A percentile compares a stretch with the other conserved stretches of the same genome.
Evolutionary conservation across 2,888 invertebrate genomes (phyloP).

Genomic region (Eristalis pertinax): DNA sequence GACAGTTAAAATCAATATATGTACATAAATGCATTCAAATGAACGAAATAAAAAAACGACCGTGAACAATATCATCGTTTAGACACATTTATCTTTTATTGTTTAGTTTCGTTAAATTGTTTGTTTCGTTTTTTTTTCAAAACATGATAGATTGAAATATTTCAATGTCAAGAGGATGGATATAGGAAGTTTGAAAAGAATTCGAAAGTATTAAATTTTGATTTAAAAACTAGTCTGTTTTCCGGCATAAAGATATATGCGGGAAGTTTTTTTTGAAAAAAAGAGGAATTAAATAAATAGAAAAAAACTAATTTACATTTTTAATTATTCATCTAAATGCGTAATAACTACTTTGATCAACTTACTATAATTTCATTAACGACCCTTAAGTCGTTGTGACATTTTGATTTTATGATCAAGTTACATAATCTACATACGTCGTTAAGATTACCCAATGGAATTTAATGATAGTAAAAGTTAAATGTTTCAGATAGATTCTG

Average conservation of each 20-base stretch:
- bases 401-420: background rate
- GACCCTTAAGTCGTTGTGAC: constrained; percentile 17
- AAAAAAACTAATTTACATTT: constrained; percentile 35
- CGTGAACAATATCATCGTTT: constrained; percentile 26
- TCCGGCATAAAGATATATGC: background rate
- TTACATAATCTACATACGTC: constrained; percentile 14
- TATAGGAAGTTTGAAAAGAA: constrained; percentile 43
- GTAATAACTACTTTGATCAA: constrained; percentile 11
- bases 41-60: constrained; percentile 11
- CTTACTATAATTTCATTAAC: constrained; percentile 18
- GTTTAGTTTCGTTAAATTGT: background rate
- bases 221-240: constrained; percentile 42
- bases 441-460: background rate
- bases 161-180: constrained; percentile 34
- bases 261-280: constrained; percentile 23
- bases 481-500: constrained; percentile 20
- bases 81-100: constrained; percentile 24
- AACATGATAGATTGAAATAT: constrained; percentile 26
- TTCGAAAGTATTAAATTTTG: constrained; percentile 37
- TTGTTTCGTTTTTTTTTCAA: background rate
- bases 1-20: background rate
- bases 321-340: constrained; percentile 15
- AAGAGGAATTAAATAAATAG: constrained; percentile 33
- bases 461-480: background rate
- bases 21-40: constrained; percentile 12